These are phyloP conservation scores for Bimastos eiseni DNA, from an alignment of 2,888 invertebrate species.

Conservation along the genomic window DNA sequence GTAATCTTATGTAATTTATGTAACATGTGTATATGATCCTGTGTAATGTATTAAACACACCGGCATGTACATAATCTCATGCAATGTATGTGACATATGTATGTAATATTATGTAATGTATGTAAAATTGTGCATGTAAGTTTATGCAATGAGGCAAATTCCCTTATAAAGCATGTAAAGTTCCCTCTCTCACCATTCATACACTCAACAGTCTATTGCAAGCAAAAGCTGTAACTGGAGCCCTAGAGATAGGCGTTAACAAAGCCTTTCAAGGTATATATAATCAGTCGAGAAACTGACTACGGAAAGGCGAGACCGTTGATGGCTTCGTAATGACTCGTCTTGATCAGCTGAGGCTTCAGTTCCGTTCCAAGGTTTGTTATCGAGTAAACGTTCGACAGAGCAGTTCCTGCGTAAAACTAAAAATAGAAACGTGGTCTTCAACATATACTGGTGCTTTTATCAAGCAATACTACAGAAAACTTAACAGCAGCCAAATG, in stretches of 20 bases:
- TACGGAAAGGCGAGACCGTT: slow-evolving; percentile 81
- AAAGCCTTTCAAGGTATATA: too few relatives aligned
- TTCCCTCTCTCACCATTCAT: not conserved
- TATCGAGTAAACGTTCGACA: slow-evolving; percentile 81
- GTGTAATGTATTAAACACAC: slow-evolving; percentile 34
- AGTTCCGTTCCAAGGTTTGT: slow-evolving; percentile 70
- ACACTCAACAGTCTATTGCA: too few relatives aligned
- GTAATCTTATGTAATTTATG: too few relatives aligned
- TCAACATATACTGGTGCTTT: not conserved
- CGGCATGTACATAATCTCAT: too few relatives aligned
- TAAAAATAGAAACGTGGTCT: slow-evolving; percentile 46
- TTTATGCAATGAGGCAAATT: too few relatives aligned
- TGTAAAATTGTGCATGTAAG: too few relatives aligned
- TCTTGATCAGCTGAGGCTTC: slow-evolving; percentile 72
- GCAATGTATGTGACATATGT: too few relatives aligned
- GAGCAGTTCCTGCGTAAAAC: slow-evolving; percentile 76
- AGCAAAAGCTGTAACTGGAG: too few relatives aligned
- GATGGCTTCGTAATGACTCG: slow-evolving; percentile 80
- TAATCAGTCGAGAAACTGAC: slow-evolving; percentile 63
- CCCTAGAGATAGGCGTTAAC: not conserved
- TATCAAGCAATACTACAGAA: not conserved
- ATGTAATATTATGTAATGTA: too few relatives aligned
- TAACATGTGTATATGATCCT: too few relatives aligned
- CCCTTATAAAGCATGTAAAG: too few relatives aligned
- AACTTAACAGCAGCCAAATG: too few relatives aligned